Percentiles rank a stretch among this genome's conserved stretches.
phyloP scores from a whole-genome alignment of 2,797 vertebrate species.

The Acanthis flammea region DNA sequence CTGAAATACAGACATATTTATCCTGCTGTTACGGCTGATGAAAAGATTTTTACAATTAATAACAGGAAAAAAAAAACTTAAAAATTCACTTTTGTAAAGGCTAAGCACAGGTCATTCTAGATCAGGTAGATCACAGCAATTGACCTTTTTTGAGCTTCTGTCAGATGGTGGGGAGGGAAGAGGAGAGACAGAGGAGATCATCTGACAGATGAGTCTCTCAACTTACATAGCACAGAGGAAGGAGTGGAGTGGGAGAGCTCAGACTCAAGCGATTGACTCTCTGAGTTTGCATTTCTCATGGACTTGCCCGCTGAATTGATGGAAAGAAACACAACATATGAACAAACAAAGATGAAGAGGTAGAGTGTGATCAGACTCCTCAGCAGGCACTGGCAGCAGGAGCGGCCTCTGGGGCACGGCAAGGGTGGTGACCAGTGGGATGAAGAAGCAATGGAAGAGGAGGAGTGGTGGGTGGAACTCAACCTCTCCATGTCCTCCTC shows the following conservation, averaged over 20 bases:
- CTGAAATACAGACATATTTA: background rate
- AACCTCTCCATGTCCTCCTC: constrained; percentile 67
- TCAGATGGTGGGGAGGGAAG: background rate
- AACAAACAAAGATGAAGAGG: constrained; percentile 79
- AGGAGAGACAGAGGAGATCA: constrained; percentile 1
- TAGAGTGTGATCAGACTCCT: constrained; percentile 75
- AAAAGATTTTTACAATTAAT: background rate
- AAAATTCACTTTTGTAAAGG: background rate
- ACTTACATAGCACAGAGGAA: constrained; percentile 76
- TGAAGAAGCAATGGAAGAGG: constrained; percentile 69
- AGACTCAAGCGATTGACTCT: constrained; percentile 68
- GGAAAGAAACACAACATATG: constrained; percentile 77
- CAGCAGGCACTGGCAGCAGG: constrained; percentile 77
- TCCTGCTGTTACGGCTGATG: background rate
- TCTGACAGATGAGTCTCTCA: constrained; percentile 35
- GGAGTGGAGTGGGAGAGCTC: constrained; percentile 60
- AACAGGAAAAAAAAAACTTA: background rate
- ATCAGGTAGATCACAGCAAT: background rate
- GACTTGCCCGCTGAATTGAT: constrained; percentile 72
- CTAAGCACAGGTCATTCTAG: background rate
- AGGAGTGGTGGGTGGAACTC: constrained; percentile 56
- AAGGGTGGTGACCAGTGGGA: constrained; percentile 73
- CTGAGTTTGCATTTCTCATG: constrained; percentile 58
- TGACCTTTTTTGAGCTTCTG: background rate
- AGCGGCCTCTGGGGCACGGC: constrained; percentile 72